phyloP scores from a whole-genome alignment of 2,797 vertebrate species.

The Pogoniulus pusillus region DNA sequence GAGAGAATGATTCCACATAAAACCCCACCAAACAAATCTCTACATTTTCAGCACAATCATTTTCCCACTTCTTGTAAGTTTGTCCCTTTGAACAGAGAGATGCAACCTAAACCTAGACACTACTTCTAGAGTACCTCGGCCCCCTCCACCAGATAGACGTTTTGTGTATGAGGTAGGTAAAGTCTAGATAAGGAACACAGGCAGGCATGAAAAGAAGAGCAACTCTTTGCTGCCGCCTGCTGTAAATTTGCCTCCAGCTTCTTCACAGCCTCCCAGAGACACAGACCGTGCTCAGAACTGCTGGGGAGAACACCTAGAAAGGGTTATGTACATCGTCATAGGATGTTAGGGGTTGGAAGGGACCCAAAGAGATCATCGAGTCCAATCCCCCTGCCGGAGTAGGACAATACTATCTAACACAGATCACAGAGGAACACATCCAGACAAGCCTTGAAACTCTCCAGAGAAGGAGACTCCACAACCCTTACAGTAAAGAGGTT shows the following conservation, averaged over 20 bases:
- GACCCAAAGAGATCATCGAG: no score
- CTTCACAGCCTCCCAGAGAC: not conserved
- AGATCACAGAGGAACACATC: no score
- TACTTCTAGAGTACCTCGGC: not conserved
- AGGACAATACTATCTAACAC: no score
- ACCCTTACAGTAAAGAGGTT: no score
- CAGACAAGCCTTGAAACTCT: no score
- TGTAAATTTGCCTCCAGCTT: not conserved
- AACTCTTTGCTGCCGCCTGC: slow-evolving; percentile 55
- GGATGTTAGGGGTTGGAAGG: no score
- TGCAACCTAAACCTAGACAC: not conserved
- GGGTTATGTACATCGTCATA: no score
- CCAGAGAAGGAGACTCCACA: no score
- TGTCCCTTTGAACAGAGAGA: not conserved
- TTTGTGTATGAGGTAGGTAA: not conserved
- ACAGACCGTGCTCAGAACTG: not conserved
- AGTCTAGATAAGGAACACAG: not conserved
- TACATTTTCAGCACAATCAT: rapidly evolving
- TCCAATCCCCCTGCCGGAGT: no score
- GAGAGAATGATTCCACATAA: not conserved
- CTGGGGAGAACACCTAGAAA: not conserved
- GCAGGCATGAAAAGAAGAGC: not conserved
- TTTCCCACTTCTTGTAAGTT: not conserved
- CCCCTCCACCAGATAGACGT: not conserved
- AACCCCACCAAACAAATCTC: not conserved